phyloP scores from a whole-genome alignment of 2,888 invertebrate species.

The Sabatieria punctata region DNA sequence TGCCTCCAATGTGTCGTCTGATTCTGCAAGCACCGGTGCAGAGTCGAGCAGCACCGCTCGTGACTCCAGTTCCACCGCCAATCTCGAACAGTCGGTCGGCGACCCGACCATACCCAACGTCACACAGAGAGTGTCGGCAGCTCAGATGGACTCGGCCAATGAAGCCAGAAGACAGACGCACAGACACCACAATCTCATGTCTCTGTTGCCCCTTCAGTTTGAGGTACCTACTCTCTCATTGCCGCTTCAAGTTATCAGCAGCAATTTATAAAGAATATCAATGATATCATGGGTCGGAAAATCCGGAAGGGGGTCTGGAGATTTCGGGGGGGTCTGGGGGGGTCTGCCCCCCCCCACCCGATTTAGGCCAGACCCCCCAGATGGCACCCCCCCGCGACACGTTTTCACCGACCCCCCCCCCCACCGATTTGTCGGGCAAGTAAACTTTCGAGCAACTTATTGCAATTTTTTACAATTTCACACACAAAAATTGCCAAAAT shows the following conservation, averaged over 20 bases:
- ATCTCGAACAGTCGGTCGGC: constrained; percentile 5
- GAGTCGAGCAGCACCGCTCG: constrained; percentile 1
- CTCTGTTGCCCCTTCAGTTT: constrained; percentile 6
- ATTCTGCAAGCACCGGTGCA: neutral
- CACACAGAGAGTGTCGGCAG: neutral
- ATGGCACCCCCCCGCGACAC: too few species aligned
- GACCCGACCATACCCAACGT: constrained; percentile 7
- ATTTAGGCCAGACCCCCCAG: too few species aligned
- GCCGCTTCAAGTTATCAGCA: neutral
- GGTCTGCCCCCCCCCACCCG: too few species aligned
- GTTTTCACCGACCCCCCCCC: too few species aligned
- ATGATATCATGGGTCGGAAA: too few species aligned
- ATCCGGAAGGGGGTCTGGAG: too few species aligned
- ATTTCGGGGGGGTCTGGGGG: too few species aligned
- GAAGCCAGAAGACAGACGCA: neutral
- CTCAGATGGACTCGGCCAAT: constrained; percentile 6
- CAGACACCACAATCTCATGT: constrained; percentile 2
- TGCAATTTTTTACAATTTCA: too few species aligned
- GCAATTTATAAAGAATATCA: neutral
- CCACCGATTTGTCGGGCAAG: too few species aligned
- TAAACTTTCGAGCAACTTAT: too few species aligned
- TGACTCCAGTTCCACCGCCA: constrained; percentile 6
- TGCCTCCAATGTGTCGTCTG: constrained; percentile 6
- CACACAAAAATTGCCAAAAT: too few species aligned
- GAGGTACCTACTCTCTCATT: constrained; percentile 7